A percentile compares a stretch with the other conserved stretches of the same genome.
Conservation (phyloP, 2,113 vertebrate species). For the Notothenia rossii region DNA sequence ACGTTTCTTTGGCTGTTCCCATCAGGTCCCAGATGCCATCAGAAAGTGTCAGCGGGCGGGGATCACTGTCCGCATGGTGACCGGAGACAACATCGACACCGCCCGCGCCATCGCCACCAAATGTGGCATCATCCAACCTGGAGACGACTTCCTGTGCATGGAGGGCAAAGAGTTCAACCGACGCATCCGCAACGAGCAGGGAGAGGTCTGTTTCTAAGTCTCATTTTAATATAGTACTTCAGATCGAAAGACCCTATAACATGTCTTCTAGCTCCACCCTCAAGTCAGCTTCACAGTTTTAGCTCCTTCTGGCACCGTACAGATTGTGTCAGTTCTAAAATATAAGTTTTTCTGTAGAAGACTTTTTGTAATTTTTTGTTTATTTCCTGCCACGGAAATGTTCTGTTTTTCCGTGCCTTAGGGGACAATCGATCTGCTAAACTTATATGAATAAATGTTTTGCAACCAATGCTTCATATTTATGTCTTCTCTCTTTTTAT, state of each 20-base stretch:
- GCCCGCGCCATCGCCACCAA: constrained; percentile 96
- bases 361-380: no score
- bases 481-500: constrained; percentile 35
- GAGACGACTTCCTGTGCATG: constrained; percentile 95
- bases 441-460: neutral
- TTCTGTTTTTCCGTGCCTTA: neutral
- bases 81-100: constrained; percentile 98
- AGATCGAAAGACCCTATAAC: no score
- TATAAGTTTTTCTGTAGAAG: no score
- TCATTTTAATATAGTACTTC: neutral
- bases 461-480: neutral
- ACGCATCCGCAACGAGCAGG: constrained; percentile 93
- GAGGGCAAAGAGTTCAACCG: constrained; percentile 98
- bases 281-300: no score
- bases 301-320: no score
- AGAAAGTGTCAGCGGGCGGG: constrained; percentile 95
- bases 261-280: no score
- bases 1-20: neutral
- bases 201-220: constrained; percentile 86
- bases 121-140: constrained; percentile 95
- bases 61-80: constrained; percentile 99
- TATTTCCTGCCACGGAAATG: neutral
- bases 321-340: no score
- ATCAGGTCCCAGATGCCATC: constrained; percentile 96
- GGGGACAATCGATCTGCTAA: neutral